Base-by-base conservation (phyloP, 2,888 invertebrate genomes). In the Limnephilus auricula region DNA sequence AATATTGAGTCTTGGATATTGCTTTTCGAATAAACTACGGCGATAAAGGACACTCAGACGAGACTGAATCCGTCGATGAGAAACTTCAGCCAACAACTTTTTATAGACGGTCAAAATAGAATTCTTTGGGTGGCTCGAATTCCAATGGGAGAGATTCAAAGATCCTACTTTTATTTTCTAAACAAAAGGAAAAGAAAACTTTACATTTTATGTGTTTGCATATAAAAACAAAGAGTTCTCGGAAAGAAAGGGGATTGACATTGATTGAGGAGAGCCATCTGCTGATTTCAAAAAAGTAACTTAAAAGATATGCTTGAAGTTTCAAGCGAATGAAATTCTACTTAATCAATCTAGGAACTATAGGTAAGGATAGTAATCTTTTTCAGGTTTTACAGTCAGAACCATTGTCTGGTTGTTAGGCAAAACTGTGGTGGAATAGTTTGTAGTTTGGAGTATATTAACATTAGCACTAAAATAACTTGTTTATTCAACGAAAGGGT, bases 1-100 rank as follows among this genome's bases (percentile, higher is more conserved):
- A 86, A 50, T 86, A 86, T 86, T 86, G 86, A 86, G 86, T 65
- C 86, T n/a, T 30, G 86, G 32, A 65, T 86, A 86, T 86, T 50
- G 86, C 86, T 50, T 86, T 65, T 18, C n/a, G 50, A 86, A 85
- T 85, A 85, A 85, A 85, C 30, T 85, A 85, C 85, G 34, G 34
- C n/a, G 85, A 40, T 40, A 65, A 40, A 85, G 85, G 40, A 85
- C n/a, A 34, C 13, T 40, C 85, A 37, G 40, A n/a, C 18, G 40
- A 85, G 45, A 25, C 82, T 65, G 65, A 65, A 65, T 65, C 65
- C 65, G 9, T 65, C 15, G 82, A 82, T 32, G 32, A 82, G 32
- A 82, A 37, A 82, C 34, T 82, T 34, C 34, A 82, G 34, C 45
- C 9, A 40, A 37, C n/a, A 80, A 80, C 80, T 80, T 37, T 45